Conservation (phyloP, 2,797 vertebrate genomes). For the Coendou prehensilis region DNA sequence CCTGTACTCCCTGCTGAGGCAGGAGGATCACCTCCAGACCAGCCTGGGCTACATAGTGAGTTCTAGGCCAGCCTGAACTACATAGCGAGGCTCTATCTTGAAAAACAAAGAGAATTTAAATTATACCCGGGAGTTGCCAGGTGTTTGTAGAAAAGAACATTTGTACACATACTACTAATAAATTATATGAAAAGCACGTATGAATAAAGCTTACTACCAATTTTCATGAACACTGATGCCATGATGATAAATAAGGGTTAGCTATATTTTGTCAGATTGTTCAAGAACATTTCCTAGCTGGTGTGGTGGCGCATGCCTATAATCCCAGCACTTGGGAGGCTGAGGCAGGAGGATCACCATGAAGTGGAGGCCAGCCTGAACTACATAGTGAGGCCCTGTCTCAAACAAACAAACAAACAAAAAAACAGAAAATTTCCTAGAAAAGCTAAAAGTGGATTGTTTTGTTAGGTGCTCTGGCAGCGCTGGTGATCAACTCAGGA, state of each 20-base stretch:
- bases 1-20: not conserved
- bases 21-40: not conserved
- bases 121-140: not conserved
- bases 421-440: not conserved
- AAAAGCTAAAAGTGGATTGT: not conserved
- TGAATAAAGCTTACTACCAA: not conserved
- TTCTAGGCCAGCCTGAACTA: not conserved
- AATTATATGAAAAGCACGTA: not conserved
- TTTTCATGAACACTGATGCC: not conserved
- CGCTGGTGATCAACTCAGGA: not conserved
- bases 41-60: not conserved
- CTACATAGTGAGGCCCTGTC: too few species aligned
- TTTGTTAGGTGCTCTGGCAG: not conserved
- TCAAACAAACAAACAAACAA: too few species aligned
- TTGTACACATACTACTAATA: not conserved
- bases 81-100: not conserved
- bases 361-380: too few species aligned
- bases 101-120: not conserved
- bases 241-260: not conserved
- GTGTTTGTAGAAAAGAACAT: not conserved
- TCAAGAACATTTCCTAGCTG: not conserved
- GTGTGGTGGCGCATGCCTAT: too few species aligned
- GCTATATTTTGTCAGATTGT: not conserved
- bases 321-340: too few species aligned
- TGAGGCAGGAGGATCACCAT: too few species aligned